These are phyloP conservation scores for Drosophila kanekoi DNA, from an alignment of 2,888 invertebrate species.

Conservation along the genomic window DNA sequence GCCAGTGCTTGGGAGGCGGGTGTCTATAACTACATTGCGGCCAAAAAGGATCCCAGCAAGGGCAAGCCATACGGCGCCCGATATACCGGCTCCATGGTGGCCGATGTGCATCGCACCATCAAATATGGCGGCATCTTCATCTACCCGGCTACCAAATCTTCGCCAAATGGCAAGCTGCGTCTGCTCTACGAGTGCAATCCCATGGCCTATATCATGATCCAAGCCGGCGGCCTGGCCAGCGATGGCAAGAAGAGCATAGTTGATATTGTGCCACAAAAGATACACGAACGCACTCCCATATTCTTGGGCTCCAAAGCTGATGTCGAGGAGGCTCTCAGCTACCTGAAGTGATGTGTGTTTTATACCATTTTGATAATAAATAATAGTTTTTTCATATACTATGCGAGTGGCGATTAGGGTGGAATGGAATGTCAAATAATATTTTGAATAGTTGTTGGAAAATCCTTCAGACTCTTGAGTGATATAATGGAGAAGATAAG, in stretches of 20 bases:
- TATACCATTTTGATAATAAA: conserved; percentile 19
- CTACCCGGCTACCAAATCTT: conserved; percentile 96
- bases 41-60: conserved; percentile 94
- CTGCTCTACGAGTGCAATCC: conserved; percentile 99
- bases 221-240: conserved; percentile 96
- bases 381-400: background rate
- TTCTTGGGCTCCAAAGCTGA: conserved; percentile 96
- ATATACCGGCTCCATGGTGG: conserved; percentile 99
- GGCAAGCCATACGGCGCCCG: conserved; percentile 97
- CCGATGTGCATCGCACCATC: conserved; percentile 99
- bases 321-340: conserved; percentile 92
- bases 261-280: conserved; percentile 92
- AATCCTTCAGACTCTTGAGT: no score
- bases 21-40: conserved; percentile 90
- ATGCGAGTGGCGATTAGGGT: background rate
- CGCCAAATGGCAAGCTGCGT: conserved; percentile 98
- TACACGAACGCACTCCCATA: conserved; percentile 96
- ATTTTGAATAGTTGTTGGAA: no score
- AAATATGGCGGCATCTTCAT: conserved; percentile 99
- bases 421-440: background rate
- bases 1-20: conserved; percentile 84
- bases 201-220: conserved; percentile 96
- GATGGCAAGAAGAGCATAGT: conserved; percentile 93
- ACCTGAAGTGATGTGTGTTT: conserved; percentile 83
- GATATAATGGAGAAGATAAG: no score